Evolutionary conservation across 2,888 invertebrate genomes (phyloP), one percentile per base, ranked within the genome.

Genomic region (Caprella mutica): DNA sequence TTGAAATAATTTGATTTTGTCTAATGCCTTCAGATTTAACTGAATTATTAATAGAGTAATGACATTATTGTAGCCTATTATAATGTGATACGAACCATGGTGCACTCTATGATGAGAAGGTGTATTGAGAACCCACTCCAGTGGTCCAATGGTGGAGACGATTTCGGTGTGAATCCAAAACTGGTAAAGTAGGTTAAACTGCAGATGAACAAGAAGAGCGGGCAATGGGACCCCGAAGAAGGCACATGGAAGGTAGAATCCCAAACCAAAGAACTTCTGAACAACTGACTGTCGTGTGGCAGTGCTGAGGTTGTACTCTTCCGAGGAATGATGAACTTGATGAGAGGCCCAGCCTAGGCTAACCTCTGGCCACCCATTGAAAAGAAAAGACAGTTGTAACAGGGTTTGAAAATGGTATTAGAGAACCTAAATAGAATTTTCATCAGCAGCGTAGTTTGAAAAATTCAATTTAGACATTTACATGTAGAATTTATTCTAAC

Each of bases 151-250:
- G 52, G 80, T 81, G 68, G 80, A 80, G 67, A 91, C 80, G 0
- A 86, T 79, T 69, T 88, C 84, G 0, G 92, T 92, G 72, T 93
- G 93, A 65, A 92, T 85, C 88, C 91, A 92, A 72, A 91, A 86
- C 78, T 93, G 92, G 75, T 86, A 92, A 35, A 93, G 77, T 65
- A 90, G 78, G 72, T 86, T 91, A 73, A 93, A 85, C 72, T 91
- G 89, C 67, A 86, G 82, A 69, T 93, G 92, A 60, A 85, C 84
- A 66, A 91, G 76, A 70, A 86, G 83, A 58, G 79, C 84, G 0
- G 85, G 80, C 0, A 89, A 86, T 0, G 90, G 88, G 46, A 90
- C 81, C 69, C 73, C 68, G 56, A 81, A 78, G 52, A 86, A 69
- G 0, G 86, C 85, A 68, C 74, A 62, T 1, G 74, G 74, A n/a